Base-by-base conservation (phyloP, 2,113 vertebrate species). In the Alaudala cheleensis region DNA sequence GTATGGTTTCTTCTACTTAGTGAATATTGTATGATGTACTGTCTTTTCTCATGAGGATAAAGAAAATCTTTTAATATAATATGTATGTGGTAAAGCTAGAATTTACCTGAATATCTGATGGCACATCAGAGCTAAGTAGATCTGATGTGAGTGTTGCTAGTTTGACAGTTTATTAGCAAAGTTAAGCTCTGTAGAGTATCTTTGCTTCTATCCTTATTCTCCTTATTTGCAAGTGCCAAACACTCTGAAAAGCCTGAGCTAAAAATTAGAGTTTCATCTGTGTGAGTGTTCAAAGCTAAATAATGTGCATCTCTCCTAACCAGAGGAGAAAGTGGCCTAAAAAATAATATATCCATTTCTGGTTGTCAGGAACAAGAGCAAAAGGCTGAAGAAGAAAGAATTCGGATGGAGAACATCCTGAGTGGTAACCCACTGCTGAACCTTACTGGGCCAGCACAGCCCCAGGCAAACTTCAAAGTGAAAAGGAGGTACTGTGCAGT, bases 321-420 rank as follows among this genome's bases (percentile, higher is more conserved):
- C 29, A n/a, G 12, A 33, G 44, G 25, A 78, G 34, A 92, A 37
- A 86, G 17, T n/a, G 39, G 5, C 61, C 20, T n/a, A 31, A 49
- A 83, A 86, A 84, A 34, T 66, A n/a, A 65, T 13, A 1, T 58
- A 11, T 90, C 60, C 23, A 8, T 83, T 57, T 93, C 21, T 92
- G 65, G 7, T 96, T 97, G n/a, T 84, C 94, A 99, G 99, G 99
- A 99, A 49, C 98, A 98, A 93, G 99, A 99, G 94, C 99, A 99
- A 93, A 99, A 99, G 88, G 99, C 99, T 7, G 99, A 99, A 94
- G 99, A 99, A 93, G 99, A 99, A 96, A 98, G 99, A 74, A 99
- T 99, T 95, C 98, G 99, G 29, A 99, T 99, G 99, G 99, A 99
- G 95, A 99, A 99, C 84, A 99, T 99, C 82, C 95, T 99, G 86